Conservation (phyloP, 2,888 invertebrate species). For the Cryptus armator region DNA sequence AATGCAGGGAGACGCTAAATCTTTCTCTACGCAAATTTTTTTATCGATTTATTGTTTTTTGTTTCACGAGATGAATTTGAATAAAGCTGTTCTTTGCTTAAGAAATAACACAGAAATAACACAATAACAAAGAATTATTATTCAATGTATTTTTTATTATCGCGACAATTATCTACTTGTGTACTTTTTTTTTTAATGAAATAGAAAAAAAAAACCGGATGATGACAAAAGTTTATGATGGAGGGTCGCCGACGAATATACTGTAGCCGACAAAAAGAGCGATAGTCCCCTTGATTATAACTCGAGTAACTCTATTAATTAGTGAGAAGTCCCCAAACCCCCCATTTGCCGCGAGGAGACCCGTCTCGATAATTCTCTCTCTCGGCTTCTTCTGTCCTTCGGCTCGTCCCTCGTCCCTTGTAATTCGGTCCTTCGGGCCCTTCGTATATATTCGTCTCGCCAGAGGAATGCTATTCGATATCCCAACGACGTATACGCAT, state of each 20-base stretch:
- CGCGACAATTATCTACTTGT: not conserved
- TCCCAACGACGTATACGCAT: conserved; percentile 55
- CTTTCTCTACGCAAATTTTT: no score
- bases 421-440: conserved; percentile 35
- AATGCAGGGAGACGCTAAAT: no score
- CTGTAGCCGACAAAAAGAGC: conserved; percentile 50
- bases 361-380: conserved; percentile 65
- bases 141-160: not conserved
- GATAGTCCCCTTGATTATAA: conserved; percentile 49
- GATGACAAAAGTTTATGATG: conserved; percentile 1
- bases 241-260: conserved; percentile 28
- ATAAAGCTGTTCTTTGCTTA: no score
- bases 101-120: not conserved
- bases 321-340: conserved; percentile 34
- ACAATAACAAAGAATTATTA: not conserved
- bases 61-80: no score
- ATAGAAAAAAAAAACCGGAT: conserved; percentile 29
- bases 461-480: conserved; percentile 71
- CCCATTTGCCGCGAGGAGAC: conserved; percentile 27
- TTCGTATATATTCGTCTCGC: conserved; percentile 53
- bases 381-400: conserved; percentile 48
- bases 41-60: no score
- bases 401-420: conserved; percentile 24
- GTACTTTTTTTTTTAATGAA: conserved; percentile 16
- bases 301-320: conserved; percentile 64